These are phyloP conservation scores for Liolophura sinensis DNA, from an alignment of 1,140 invertebrate species.

Conservation along the genomic window DNA sequence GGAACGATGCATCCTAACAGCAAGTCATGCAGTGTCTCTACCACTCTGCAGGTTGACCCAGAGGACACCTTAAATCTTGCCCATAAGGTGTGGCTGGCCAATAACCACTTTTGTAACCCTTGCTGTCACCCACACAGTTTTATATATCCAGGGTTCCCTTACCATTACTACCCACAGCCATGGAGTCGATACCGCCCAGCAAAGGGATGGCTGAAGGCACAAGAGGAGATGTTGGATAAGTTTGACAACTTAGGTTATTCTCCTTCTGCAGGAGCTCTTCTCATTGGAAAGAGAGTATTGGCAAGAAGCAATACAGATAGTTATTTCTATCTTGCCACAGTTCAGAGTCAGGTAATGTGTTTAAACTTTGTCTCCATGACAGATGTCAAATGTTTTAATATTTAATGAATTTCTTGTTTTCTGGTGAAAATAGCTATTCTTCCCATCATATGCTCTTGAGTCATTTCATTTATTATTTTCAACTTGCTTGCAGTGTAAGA, in stretches of 20 bases:
- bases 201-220: conserved; percentile 42
- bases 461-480: too few species aligned
- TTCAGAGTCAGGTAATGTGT: conserved; percentile 54
- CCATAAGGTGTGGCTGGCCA: conserved; percentile 21
- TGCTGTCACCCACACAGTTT: background rate
- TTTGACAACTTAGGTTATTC: conserved; percentile 31
- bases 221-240: conserved; percentile 34
- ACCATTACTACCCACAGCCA: conserved; percentile 42
- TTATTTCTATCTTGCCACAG: conserved; percentile 52
- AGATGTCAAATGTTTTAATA: too few species aligned
- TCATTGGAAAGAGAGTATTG: conserved; percentile 51
- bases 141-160: conserved; percentile 10
- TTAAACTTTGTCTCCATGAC: too few species aligned
- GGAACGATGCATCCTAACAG: conserved; percentile 41
- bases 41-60: conserved; percentile 44
- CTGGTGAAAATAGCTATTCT: too few species aligned
- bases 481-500: too few species aligned
- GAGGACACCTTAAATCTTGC: conserved; percentile 33
- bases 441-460: too few species aligned
- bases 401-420: too few species aligned
- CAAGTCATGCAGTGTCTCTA: conserved; percentile 51
- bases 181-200: conserved; percentile 52
- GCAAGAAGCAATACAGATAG: conserved; percentile 53
- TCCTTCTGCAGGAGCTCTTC: conserved; percentile 50
- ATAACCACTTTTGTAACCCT: conserved; percentile 2